These are phyloP conservation scores for Alouatta caraya DNA, from an alignment of 2,797 vertebrate genomes.

Conservation along the genomic window DNA sequence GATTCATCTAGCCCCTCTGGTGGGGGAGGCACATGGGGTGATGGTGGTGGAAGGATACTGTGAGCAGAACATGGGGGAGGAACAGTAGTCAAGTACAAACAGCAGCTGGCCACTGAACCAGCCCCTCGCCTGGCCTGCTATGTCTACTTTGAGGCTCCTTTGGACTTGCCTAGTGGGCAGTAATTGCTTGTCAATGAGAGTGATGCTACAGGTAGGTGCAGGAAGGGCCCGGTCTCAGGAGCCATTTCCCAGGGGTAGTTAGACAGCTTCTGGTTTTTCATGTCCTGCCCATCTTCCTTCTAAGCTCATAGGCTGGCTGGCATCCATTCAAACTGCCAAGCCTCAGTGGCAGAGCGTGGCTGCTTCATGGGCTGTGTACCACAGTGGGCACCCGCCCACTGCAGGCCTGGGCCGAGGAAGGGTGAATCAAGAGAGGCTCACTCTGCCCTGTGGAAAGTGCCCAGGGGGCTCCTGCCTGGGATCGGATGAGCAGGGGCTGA, in stretches of 20 bases:
- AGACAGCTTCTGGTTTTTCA: background rate
- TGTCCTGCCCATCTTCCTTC: background rate
- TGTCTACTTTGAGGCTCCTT: background rate
- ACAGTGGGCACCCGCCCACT: background rate
- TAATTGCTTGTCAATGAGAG: background rate
- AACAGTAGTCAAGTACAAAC: background rate
- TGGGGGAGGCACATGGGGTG: rapidly evolving
- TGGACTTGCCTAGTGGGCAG: background rate
- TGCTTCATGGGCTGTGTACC: rapidly evolving
- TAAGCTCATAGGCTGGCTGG: background rate
- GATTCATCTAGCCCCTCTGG: background rate
- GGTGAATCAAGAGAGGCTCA: conserved; percentile 6
- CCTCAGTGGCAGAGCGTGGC: rapidly evolving
- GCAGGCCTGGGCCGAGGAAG: background rate
- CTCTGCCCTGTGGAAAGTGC: background rate
- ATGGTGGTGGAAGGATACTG: background rate
- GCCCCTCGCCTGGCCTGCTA: background rate
- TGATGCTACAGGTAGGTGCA: background rate
- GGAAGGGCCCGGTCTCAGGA: background rate
- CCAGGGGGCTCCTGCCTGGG: background rate
- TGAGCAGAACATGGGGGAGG: background rate
- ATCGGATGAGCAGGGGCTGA: background rate
- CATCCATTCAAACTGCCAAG: background rate
- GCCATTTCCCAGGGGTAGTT: background rate
- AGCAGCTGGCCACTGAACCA: background rate